Evolutionary conservation across 2,888 invertebrate species (phyloP).

Genomic region (Melinaea marsaeus): DNA sequence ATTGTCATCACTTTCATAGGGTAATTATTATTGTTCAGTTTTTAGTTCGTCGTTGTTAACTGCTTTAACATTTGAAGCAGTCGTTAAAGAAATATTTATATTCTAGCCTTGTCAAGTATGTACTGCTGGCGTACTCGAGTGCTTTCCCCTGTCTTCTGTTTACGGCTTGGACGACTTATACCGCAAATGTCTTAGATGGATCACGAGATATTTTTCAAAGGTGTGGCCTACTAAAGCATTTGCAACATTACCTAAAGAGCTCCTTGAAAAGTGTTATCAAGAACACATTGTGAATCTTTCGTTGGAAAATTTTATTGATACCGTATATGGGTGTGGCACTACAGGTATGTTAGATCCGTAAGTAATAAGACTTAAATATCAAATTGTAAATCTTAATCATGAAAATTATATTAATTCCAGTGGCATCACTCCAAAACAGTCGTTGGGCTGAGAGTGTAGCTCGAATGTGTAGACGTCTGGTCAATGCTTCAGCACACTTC

Average conservation of each 20-base stretch:
- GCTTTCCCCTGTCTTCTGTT: constrained; percentile 89
- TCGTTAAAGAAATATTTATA: not conserved
- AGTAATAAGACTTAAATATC: not conserved
- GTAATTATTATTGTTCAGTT: constrained; percentile 54
- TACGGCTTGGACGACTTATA: constrained; percentile 93
- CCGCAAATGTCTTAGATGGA: constrained; percentile 91
- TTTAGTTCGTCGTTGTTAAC: not conserved
- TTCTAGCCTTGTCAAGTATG: constrained; percentile 91
- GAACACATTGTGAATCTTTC: constrained; percentile 89
- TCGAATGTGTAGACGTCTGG: constrained; percentile 85
- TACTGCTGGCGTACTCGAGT: constrained; percentile 90
- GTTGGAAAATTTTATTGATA: constrained; percentile 88
- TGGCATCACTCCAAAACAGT: constrained; percentile 84
- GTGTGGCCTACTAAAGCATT: constrained; percentile 96
- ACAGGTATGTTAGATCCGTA: constrained; percentile 70
- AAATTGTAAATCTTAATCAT: constrained; percentile 6
- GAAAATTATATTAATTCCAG: constrained; percentile 37
- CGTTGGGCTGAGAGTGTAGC: constrained; percentile 91
- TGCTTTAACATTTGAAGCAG: too few species aligned
- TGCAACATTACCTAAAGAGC: constrained; percentile 88
- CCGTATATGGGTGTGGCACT: constrained; percentile 87
- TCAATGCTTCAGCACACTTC: constrained; percentile 88
- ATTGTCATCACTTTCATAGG: constrained; percentile 96
- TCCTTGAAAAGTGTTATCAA: constrained; percentile 89
- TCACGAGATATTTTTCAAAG: constrained; percentile 87